These are phyloP conservation scores for Uropetala carovei DNA, from an alignment of 2,888 invertebrate genomes.

Conservation along the genomic window DNA sequence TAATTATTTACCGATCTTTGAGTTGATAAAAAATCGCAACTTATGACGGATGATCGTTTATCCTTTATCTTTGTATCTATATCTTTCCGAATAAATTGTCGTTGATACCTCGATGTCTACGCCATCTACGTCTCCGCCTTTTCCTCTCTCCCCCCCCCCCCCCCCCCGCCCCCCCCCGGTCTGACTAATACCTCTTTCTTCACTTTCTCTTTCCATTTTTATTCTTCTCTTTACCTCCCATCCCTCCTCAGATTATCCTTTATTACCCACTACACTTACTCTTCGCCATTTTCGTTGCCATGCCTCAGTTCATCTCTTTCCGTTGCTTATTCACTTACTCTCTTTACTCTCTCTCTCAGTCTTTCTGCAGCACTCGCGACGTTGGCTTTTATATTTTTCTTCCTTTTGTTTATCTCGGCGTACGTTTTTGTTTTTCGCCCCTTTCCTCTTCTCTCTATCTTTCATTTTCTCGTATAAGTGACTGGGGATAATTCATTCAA, in stretches of 20 bases:
- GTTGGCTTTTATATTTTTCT: background rate
- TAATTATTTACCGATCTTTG: no score
- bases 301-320: background rate
- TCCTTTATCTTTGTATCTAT: no score
- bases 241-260: background rate
- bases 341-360: background rate
- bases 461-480: background rate
- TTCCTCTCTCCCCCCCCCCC: background rate
- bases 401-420: background rate
- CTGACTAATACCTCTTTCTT: background rate
- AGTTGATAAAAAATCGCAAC: no score
- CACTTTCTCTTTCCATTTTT: background rate
- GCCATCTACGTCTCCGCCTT: background rate
- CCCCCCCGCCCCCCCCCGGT: no score
- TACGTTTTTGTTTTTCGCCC: background rate
- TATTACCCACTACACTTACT: background rate
- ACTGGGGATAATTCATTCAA: no score
- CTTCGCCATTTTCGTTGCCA: background rate
- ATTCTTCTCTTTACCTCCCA: no score
- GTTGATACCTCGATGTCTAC: no score
- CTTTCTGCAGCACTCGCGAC: background rate
- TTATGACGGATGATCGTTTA: no score
- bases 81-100: no score
- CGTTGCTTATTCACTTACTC: conserved; percentile 2
- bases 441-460: background rate